Evolutionary conservation across 2,888 invertebrate genomes (phyloP).

Genomic region (Sarcophaga variegata): DNA sequence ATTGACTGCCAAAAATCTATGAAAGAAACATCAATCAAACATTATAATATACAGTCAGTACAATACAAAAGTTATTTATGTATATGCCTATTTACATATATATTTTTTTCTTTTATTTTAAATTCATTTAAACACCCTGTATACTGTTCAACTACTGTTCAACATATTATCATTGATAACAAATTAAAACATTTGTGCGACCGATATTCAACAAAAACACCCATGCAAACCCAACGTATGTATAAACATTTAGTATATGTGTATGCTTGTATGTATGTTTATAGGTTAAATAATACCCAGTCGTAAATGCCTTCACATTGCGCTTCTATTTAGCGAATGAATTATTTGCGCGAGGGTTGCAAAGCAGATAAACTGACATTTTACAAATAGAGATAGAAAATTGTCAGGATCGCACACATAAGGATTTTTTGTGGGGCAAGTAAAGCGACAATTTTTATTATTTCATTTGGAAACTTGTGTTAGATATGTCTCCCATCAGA

Average conservation of each 20-base stretch:
- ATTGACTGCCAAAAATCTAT: too few relatives aligned
- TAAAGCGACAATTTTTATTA: neutral
- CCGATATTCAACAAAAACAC: slow-evolving; percentile 16
- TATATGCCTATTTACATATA: too few relatives aligned
- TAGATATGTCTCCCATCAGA: too few relatives aligned
- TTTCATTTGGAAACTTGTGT: too few relatives aligned
- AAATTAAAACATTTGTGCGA: slow-evolving; percentile 68
- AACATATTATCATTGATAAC: slow-evolving; percentile 75
- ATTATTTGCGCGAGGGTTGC: slow-evolving; percentile 74
- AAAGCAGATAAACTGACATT: slow-evolving; percentile 60
- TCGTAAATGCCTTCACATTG: slow-evolving; percentile 43
- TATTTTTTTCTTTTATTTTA: neutral
- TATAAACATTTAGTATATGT: neutral
- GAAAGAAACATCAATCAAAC: too few relatives aligned
- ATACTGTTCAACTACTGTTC: slow-evolving; percentile 29
- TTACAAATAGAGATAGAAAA: slow-evolving; percentile 40
- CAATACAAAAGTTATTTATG: too few relatives aligned
- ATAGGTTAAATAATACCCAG: slow-evolving; percentile 8
- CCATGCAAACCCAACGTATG: slow-evolving; percentile 4
- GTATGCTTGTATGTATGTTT: slow-evolving; percentile 12
- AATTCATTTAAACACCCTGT: slow-evolving; percentile 72
- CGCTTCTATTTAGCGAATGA: slow-evolving; percentile 61
- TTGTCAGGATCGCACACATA: neutral
- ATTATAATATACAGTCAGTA: too few relatives aligned
- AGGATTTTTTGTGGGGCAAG: neutral